A percentile compares a stretch with the other conserved stretches of the same genome.
Conservation (phyloP, 2,113 vertebrate genomes). For the Actenoides lindsayi region DNA sequence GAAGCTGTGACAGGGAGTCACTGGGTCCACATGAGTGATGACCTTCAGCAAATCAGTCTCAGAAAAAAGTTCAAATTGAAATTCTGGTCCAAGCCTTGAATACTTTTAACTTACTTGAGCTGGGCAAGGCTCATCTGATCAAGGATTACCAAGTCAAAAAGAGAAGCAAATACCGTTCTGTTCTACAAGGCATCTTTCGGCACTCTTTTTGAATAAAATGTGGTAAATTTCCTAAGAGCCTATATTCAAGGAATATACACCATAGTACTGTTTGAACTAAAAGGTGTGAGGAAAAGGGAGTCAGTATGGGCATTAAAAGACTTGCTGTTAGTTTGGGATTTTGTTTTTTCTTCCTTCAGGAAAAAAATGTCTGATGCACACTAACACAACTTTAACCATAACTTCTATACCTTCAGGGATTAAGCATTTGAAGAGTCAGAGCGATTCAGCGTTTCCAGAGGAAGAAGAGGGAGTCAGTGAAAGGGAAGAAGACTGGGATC, state of each 20-base stretch:
- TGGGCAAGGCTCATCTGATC: not conserved
- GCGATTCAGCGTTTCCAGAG: constrained; percentile 76
- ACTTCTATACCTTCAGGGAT: constrained; percentile 78
- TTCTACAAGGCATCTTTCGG: not conserved
- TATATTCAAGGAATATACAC: constrained; percentile 19
- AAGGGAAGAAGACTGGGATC: constrained; percentile 76
- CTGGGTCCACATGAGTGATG: fast-evolving
- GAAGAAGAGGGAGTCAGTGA: constrained; percentile 78
- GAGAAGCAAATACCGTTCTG: not conserved
- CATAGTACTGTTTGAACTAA: not conserved
- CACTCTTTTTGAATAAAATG: not conserved
- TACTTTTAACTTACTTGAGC: not conserved
- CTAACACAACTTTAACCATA: not conserved
- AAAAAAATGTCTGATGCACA: fast-evolving
- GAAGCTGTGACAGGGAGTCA: not conserved
- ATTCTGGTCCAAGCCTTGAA: not conserved
- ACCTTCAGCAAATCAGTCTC: not conserved
- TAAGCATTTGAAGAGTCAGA: constrained; percentile 82
- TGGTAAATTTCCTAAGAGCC: not conserved
- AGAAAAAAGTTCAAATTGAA: not conserved
- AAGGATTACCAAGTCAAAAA: not conserved
- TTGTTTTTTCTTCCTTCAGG: not conserved
- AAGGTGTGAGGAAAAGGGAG: not conserved
- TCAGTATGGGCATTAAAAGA: not conserved
- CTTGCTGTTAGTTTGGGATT: not conserved